Evolutionary conservation across 2,888 invertebrate genomes (phyloP), one percentile per base, ranked within the genome.

Genomic region (Drosophila emarginata): DNA sequence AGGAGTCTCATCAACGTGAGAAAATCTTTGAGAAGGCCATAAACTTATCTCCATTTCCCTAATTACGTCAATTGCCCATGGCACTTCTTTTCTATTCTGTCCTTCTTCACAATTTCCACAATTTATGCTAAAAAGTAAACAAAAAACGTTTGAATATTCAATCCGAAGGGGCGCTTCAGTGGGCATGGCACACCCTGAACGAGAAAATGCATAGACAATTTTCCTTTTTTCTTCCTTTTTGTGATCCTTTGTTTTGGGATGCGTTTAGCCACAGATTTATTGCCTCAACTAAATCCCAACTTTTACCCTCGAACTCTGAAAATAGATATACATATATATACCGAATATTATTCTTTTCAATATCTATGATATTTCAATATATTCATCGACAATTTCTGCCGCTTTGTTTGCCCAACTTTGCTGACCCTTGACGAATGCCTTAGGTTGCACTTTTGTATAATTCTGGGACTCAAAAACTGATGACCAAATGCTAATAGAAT

Each of bases 251-350:
- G 68, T 76, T 74, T 79, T 74, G 73, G 74, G 76, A 69, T 76
- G 72, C 69, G 74, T 72, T 74, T 69, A 62, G 77, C 88, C 83
- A 40, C 86, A 87, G 78, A 89, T 87, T 87, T 88, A 85, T 86
- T 62, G 65, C 68, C 50, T 57, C 53, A 23, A 39, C 60, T 70
- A 66, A 69, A 65, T 67, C 36, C 50, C 58, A 61, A 67, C 37
- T 68, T 64, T 67, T 65, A 71, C 51, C 57, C 61, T 45, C 45
- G 12, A 45, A 45, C 4, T 4, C 14, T 51, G 61, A 39, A 37
- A 40, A 6, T n/a, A 23, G 14, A 23, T 15, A 28, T 45, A 32
- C 9, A 32, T 11, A 32, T 32, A 32, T n/a, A 23, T 28, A 7
- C 0, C 12, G 4, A 11, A 12, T 15, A 5, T 50, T 50, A 9